Evolutionary conservation across 2,888 invertebrate species (phyloP), one percentile per base, ranked within the genome.

Genomic region (Troides oblongomaculatus): DNA sequence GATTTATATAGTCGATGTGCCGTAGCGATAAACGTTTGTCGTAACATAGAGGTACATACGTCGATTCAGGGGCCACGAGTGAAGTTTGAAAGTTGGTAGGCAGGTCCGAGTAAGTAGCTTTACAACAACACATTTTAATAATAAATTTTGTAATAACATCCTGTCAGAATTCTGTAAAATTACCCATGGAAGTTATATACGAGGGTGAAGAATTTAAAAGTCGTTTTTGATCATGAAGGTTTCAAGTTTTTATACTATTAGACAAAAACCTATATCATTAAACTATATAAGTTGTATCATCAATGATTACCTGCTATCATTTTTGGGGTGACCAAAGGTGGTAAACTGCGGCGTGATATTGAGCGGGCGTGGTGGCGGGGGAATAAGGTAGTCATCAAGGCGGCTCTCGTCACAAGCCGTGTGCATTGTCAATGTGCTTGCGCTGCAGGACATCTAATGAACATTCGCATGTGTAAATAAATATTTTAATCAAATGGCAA

Each of bases 311-410:
- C 89, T 88, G 68, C 76, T 82, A 65, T 92, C 92, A 73, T 84
- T 85, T 76, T 90, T 88, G 39, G 92, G 92, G 74, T 92, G 92
- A 71, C 92, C 92, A 70, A 92, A 92, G 17, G 92, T 92, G 65
- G 91, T 92, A 78, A 92, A 90, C 77, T 90, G 90, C 6, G 91
- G 87, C 60, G 86, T 81, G 61, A 86, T 89, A 76, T 87, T 88
- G 66, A 92, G 85, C 3, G 92, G 94, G 53, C 94, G 88, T 21
- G 95, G 94, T n/a, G 94, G 93, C 36, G 95, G 95, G 53, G 95
- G 95, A 59, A 95, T 92, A 77, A 94, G 82, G 78, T 94, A 94
- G 79, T 94, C 94, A 65, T 94, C 94, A 82, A 94, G 87, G 30
- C 88, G 79, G 73, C 81, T 82, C 43, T 92, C 91, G 46, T 90